A percentile compares a stretch with the other conserved stretches of the same genome.
These are phyloP conservation scores for Pyrochroa serraticornis DNA, from an alignment of 2,888 invertebrate genomes.

Conservation along the genomic window DNA sequence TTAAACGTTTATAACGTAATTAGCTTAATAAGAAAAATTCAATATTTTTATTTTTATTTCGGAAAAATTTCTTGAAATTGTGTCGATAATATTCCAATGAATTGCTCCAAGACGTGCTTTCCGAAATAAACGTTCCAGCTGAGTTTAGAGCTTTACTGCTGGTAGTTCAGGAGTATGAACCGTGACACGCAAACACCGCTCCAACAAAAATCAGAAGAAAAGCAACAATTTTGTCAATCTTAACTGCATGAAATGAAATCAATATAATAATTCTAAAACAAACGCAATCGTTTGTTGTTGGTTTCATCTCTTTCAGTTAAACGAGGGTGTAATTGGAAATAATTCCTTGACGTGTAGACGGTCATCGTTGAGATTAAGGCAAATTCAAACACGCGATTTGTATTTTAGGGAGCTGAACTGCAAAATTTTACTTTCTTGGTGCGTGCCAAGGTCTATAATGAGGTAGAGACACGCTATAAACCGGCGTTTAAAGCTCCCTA, in stretches of 20 bases:
- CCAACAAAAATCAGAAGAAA: constrained; percentile 1
- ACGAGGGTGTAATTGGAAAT: background rate
- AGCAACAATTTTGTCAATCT: constrained; percentile 19
- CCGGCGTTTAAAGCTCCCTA: constrained; percentile 45
- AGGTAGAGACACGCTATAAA: constrained; percentile 48
- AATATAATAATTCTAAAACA: constrained; percentile 27
- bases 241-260: constrained; percentile 31
- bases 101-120: no score
- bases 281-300: constrained; percentile 8
- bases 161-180: no score
- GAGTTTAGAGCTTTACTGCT: no score
- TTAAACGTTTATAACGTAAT: no score
- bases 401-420: constrained; percentile 44
- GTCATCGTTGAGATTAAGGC: constrained; percentile 33
- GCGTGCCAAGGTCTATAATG: constrained; percentile 47
- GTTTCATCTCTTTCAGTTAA: no score
- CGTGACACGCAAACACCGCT: no score
- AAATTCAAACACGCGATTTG: constrained; percentile 41
- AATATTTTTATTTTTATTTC: no score
- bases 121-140: no score
- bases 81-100: no score
- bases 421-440: constrained; percentile 49
- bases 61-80: no score
- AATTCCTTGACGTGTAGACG: constrained; percentile 33
- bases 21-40: no score